Conservation (phyloP, 2,888 invertebrate genomes). For the Selenia dentaria region DNA sequence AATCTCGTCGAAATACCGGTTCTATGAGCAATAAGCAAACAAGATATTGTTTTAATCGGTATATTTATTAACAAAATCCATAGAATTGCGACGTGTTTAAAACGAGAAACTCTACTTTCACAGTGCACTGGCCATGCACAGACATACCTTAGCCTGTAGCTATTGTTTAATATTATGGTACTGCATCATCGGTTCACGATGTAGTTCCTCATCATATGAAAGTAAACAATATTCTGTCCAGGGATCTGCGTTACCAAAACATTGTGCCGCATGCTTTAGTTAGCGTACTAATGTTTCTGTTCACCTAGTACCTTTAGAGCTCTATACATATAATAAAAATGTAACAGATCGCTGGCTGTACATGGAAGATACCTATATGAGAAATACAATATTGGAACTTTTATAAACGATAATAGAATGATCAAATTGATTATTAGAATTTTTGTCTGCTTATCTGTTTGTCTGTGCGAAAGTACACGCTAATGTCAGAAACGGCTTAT, state of each 20-base stretch:
- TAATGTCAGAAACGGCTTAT: too few relatives aligned
- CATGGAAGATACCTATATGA: too few relatives aligned
- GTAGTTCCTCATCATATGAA: constrained; percentile 1
- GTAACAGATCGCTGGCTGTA: too few relatives aligned
- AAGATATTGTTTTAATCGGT: constrained; percentile 9
- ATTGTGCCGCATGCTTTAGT: not conserved
- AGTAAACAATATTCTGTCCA: constrained; percentile 6
- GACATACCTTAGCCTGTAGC: not conserved
- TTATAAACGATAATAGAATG: too few relatives aligned
- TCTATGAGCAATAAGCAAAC: constrained; percentile 20
- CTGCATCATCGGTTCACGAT: constrained; percentile 2
- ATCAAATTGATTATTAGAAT: too few relatives aligned
- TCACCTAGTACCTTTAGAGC: too few relatives aligned
- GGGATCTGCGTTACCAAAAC: constrained; percentile 11
- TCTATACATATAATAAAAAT: too few relatives aligned
- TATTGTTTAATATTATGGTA: not conserved
- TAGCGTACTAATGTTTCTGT: too few relatives aligned
- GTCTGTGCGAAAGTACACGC: too few relatives aligned
- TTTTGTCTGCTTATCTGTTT: too few relatives aligned
- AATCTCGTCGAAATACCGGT: constrained; percentile 21
- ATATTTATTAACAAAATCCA: constrained; percentile 11
- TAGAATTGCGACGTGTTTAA: constrained; percentile 6
- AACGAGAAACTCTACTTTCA: constrained; percentile 12
- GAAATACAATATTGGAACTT: too few relatives aligned
- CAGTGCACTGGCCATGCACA: not conserved